Percentiles rank a stretch among this genome's conserved stretches.
Conservation (phyloP, 2,888 invertebrate species). For the Endomychus coccineus region DNA sequence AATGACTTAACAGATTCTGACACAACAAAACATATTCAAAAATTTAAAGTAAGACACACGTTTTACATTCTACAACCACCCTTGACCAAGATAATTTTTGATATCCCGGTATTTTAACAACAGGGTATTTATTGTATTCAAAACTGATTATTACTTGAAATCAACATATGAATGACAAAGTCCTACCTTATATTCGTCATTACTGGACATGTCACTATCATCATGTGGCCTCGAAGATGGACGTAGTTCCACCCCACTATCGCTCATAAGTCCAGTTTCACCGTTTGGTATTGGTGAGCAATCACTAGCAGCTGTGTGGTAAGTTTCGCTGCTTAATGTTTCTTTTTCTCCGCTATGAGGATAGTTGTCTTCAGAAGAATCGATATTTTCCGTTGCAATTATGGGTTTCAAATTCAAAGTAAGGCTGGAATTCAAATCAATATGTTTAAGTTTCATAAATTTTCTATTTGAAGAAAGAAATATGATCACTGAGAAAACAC, state of each 20-base stretch:
- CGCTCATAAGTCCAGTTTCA: conserved; percentile 44
- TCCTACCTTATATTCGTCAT: conserved; percentile 49
- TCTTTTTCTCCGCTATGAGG: conserved; percentile 31
- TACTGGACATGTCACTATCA: conserved; percentile 56
- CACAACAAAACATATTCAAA: too few species aligned
- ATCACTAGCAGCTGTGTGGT: conserved; percentile 61
- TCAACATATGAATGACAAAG: conserved; percentile 14
- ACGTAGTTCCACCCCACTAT: conserved; percentile 47
- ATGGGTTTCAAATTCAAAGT: conserved; percentile 59
- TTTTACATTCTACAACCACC: too few species aligned
- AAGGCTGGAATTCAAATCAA: conserved; percentile 45
- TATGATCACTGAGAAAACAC: too few species aligned
- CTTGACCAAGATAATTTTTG: too few species aligned
- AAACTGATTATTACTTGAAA: background rate
- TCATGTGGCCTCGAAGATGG: conserved; percentile 42
- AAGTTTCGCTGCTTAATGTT: conserved; percentile 54
- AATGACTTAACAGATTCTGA: too few species aligned
- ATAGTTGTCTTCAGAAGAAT: conserved; percentile 38
- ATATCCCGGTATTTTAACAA: too few species aligned
- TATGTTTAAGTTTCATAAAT: background rate
- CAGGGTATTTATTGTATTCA: too few species aligned
- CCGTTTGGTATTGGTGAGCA: conserved; percentile 30
- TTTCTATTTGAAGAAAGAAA: background rate
- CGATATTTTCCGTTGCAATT: conserved; percentile 36
- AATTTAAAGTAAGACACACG: too few species aligned